Conservation (phyloP, 2,888 invertebrate species). For the Trissolcus japonicus region DNA sequence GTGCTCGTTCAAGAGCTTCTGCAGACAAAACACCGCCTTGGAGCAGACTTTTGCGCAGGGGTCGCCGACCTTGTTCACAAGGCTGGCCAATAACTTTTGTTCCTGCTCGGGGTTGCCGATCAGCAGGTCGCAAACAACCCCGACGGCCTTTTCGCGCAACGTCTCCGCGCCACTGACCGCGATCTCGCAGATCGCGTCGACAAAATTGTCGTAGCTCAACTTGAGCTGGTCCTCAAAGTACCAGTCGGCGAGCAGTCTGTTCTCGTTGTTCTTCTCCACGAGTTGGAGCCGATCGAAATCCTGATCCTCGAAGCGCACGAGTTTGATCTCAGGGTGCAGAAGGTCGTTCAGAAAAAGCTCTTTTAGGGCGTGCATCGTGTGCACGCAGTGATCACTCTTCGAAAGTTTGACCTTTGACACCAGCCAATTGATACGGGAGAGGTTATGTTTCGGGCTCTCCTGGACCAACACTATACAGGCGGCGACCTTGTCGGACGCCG, state of each 20-base stretch:
- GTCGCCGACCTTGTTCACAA: slow-evolving; percentile 98
- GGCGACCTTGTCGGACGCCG: slow-evolving; percentile 90
- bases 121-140: slow-evolving; percentile 85
- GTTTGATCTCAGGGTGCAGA: slow-evolving; percentile 81
- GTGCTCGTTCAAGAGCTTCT: slow-evolving; percentile 88
- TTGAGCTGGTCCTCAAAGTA: slow-evolving; percentile 93
- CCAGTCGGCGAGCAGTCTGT: slow-evolving; percentile 86
- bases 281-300: slow-evolving; percentile 80
- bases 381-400: slow-evolving; percentile 84
- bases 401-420: slow-evolving; percentile 87
- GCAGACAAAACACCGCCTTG: slow-evolving; percentile 90
- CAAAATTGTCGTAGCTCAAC: slow-evolving; percentile 85
- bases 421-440: slow-evolving; percentile 81
- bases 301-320: slow-evolving; percentile 82
- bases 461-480: slow-evolving; percentile 89
- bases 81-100: slow-evolving; percentile 85
- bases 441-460: slow-evolving; percentile 88
- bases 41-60: slow-evolving; percentile 92
- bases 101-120: slow-evolving; percentile 90
- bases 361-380: slow-evolving; percentile 84
- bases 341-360: slow-evolving; percentile 87
- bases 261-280: slow-evolving; percentile 53
- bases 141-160: slow-evolving; percentile 88
- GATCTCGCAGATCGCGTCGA: slow-evolving; percentile 84
- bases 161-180: slow-evolving; percentile 88